Percentiles rank a stretch among this genome's conserved stretches.
Evolutionary conservation across 2,888 invertebrate genomes (phyloP).

Genomic region (Druceiella hillmani): DNA sequence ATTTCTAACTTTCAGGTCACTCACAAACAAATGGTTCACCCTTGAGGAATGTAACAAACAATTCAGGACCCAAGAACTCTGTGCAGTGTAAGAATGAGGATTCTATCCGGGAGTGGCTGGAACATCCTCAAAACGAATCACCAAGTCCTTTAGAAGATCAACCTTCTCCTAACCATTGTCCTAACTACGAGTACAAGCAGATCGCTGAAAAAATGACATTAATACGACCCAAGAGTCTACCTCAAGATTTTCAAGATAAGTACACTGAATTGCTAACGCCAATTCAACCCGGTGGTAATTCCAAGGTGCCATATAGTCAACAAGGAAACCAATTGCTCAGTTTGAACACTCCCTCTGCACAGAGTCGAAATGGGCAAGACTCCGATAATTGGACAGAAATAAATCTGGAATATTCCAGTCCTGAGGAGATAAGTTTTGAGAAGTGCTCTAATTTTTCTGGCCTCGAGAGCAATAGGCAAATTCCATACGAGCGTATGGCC

Average conservation of each 20-base stretch:
- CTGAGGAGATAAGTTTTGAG: constrained; percentile 54
- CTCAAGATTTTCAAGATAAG: constrained; percentile 21
- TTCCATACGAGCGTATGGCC: constrained; percentile 43
- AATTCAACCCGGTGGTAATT: constrained; percentile 26
- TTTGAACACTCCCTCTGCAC: constrained; percentile 24
- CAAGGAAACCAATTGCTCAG: constrained; percentile 14
- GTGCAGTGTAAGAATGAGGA: constrained; percentile 32
- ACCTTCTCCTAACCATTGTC: background rate
- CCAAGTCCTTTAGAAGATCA: background rate
- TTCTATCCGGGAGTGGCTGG: constrained; percentile 41
- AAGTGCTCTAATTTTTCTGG: constrained; percentile 48
- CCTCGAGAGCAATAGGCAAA: constrained; percentile 33
- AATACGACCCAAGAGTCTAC: constrained; percentile 19
- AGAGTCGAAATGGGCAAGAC: constrained; percentile 29
- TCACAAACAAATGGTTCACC: no score
- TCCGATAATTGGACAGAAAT: constrained; percentile 69
- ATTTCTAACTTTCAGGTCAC: no score
- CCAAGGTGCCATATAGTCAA: constrained; percentile 15
- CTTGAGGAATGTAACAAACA: no score
- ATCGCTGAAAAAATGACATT: constrained; percentile 7
- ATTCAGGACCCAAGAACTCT: no score
- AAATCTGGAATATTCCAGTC: constrained; percentile 63
- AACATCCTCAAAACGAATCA: constrained; percentile 15
- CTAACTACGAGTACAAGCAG: no score
- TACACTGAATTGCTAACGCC: constrained; percentile 25